These are phyloP conservation scores for Amyelois transitella DNA, from an alignment of 1,140 invertebrate genomes.

Conservation along the genomic window DNA sequence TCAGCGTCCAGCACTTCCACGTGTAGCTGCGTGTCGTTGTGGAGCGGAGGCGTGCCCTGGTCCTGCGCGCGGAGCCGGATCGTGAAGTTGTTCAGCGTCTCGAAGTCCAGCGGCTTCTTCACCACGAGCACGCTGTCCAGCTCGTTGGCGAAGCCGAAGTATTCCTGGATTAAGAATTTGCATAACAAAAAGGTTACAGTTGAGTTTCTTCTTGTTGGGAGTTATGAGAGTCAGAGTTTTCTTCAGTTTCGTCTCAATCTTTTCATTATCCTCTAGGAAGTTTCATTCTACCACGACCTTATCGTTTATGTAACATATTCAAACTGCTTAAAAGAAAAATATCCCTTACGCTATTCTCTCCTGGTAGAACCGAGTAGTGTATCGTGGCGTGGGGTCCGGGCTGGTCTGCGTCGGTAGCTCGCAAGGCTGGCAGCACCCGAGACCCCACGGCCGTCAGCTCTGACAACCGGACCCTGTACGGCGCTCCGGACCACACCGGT, in stretches of 20 bases:
- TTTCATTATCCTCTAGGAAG: too few species aligned
- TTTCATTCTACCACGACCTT: too few species aligned
- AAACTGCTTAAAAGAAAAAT: too few species aligned
- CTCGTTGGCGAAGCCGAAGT: conserved; percentile 87
- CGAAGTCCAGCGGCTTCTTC: conserved; percentile 88
- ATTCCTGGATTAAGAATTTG: conserved; percentile 76
- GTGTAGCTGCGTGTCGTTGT: conserved; percentile 82
- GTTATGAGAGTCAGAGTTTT: too few species aligned
- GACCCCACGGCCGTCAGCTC: conserved; percentile 90
- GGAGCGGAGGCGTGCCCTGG: conserved; percentile 86
- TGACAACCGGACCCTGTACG: conserved; percentile 88
- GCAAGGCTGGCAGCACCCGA: conserved; percentile 82
- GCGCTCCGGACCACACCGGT: conserved; percentile 87
- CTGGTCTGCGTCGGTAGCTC: conserved; percentile 89
- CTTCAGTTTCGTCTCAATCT: too few species aligned
- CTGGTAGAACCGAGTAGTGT: conserved; percentile 85
- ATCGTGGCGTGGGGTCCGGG: conserved; percentile 92
- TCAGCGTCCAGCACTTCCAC: conserved; percentile 92
- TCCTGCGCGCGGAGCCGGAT: conserved; percentile 88
- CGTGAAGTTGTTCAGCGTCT: conserved; percentile 86
- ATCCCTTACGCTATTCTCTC: conserved; percentile 1
- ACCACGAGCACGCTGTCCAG: conserved; percentile 90
- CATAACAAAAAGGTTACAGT: too few species aligned
- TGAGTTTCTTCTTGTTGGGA: too few species aligned
- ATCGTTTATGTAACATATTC: too few species aligned